Evolutionary conservation across 2,797 vertebrate genomes (phyloP).

Genomic region (Parauchenoglanis ngamensis): DNA sequence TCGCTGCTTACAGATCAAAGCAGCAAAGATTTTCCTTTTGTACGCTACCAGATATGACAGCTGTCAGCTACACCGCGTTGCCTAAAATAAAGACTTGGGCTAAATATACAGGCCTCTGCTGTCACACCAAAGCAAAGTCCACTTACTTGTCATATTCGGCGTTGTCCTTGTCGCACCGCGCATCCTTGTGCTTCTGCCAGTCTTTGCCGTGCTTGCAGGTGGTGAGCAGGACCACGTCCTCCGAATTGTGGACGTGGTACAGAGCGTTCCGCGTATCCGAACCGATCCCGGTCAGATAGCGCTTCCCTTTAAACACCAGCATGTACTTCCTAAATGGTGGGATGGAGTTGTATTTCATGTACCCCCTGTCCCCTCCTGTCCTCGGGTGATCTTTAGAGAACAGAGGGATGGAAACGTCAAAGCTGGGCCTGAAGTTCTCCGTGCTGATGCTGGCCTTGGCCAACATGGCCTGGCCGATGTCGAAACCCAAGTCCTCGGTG

Average conservation of each 20-base stretch:
- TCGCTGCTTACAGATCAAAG: background rate
- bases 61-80: background rate
- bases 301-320: slow-evolving; percentile 98
- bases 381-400: slow-evolving; percentile 98
- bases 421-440: slow-evolving; percentile 93
- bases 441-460: slow-evolving; percentile 98
- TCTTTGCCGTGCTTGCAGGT: slow-evolving; percentile 99
- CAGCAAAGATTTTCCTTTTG: no score
- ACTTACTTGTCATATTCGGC: slow-evolving; percentile 97
- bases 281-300: slow-evolving; percentile 97
- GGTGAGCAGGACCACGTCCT: slow-evolving; percentile 96
- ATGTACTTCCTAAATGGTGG: slow-evolving; percentile 97
- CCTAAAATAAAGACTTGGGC: background rate
- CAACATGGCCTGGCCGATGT: slow-evolving; percentile 96
- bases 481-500: slow-evolving; percentile 95
- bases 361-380: slow-evolving; percentile 95
- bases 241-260: slow-evolving; percentile 96
- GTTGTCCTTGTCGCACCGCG: slow-evolving; percentile 95
- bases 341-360: slow-evolving; percentile 91
- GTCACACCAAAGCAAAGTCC: background rate
- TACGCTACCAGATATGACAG: background rate
- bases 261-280: slow-evolving; percentile 98
- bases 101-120: background rate
- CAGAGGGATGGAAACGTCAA: slow-evolving; percentile 97
- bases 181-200: slow-evolving; percentile 99